Conservation (phyloP, 2,113 vertebrate species). For the Protobothrops mucrosquamatus region DNA sequence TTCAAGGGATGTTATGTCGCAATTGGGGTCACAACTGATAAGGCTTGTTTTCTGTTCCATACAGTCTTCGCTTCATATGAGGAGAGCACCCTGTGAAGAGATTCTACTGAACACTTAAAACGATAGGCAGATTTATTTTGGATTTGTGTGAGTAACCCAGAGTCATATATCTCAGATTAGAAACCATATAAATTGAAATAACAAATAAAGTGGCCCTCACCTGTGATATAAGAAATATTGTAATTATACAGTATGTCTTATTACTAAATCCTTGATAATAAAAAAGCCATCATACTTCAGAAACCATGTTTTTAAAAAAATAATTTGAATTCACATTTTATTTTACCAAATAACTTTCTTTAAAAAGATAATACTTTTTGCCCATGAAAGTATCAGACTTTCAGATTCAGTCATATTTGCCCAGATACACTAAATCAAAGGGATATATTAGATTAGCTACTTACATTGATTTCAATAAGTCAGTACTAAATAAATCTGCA, state of each 20-base stretch:
- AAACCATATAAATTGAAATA: background rate
- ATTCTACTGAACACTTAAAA: background rate
- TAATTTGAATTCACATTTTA: constrained; percentile 17
- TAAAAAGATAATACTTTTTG: background rate
- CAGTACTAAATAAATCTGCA: background rate
- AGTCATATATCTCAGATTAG: background rate
- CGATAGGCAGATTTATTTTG: background rate
- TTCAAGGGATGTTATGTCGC: background rate
- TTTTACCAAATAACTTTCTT: constrained; percentile 14
- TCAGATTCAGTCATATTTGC: background rate
- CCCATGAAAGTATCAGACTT: background rate
- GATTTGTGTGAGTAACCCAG: background rate
- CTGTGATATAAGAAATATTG: background rate
- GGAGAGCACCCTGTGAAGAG: background rate
- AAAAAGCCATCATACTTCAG: background rate
- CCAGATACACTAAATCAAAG: background rate
- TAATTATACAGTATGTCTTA: constrained; percentile 9
- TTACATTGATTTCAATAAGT: background rate
- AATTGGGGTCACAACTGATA: background rate
- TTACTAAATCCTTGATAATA: constrained; percentile 7
- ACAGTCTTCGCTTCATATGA: background rate
- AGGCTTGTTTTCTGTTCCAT: background rate
- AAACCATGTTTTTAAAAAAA: constrained; percentile 5
- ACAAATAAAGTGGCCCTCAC: background rate
- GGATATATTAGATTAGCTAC: background rate